phyloP scores from a whole-genome alignment of 1,140 invertebrate genomes.

The Sitophilus oryzae region DNA sequence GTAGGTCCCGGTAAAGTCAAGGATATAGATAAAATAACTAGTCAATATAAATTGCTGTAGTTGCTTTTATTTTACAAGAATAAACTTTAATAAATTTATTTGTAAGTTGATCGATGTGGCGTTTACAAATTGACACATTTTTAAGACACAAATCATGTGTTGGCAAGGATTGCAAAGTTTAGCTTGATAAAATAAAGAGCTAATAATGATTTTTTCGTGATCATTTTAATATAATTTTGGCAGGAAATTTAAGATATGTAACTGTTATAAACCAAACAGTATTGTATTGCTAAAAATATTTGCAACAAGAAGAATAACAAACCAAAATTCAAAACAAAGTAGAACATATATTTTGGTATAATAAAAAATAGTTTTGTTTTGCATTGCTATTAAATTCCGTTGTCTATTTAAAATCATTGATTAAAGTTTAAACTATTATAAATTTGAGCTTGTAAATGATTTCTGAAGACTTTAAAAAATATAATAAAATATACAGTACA shows the following conservation, averaged over 20 bases:
- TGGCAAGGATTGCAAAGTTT: constrained; percentile 8
- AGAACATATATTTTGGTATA: no score
- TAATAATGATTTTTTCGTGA: no score
- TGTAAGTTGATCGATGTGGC: constrained; percentile 30
- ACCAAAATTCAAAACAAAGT: no score
- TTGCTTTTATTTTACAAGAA: constrained; percentile 33
- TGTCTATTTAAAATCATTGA: no score
- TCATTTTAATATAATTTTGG: no score
- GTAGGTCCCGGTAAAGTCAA: constrained; percentile 63
- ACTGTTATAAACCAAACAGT: background rate
- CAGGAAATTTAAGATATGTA: background rate
- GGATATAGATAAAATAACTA: constrained; percentile 63
- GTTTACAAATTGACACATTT: constrained; percentile 30
- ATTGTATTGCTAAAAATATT: background rate
- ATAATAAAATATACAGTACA: no score
- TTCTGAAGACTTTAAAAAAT: no score
- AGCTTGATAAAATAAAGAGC: no score
- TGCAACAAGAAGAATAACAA: background rate
- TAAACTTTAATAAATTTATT: constrained; percentile 23
- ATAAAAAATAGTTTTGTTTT: no score
- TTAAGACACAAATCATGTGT: constrained; percentile 23
- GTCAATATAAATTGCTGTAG: constrained; percentile 54
- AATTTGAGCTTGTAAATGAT: no score
- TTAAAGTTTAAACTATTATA: no score
- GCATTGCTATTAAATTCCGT: no score